Evolutionary conservation across 2,888 invertebrate genomes (phyloP), one percentile per base, ranked within the genome.

Genomic region (Oscheius myriophilus): DNA sequence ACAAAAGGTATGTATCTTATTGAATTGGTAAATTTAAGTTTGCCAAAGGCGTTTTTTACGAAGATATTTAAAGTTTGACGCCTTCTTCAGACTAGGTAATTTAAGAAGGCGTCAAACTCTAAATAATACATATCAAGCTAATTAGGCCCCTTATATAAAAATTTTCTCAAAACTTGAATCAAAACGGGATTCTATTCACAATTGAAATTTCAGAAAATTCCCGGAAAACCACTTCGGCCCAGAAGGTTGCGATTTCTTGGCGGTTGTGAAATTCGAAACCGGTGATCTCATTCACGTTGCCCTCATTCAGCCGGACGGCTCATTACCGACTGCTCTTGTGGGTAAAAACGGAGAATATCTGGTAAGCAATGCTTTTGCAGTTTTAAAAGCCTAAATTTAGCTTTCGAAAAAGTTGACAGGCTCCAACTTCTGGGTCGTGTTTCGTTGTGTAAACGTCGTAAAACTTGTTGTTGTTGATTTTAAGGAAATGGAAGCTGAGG

Each of bases 331-430:
- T 14, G 61, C 57, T 6, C 26, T 65, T 11, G 46, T 65, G 21
- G 65, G 65, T n/a, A 55, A 21, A 25, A 65, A 65, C 55, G 65
- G 65, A 54, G 57, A 65, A 45, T 45, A 45, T 26, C 18, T 49
- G 45, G 65, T 65, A 12, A 16, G 33, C 46, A 25, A 18, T 39
- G 6, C 16, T 53, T 18, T n/a, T 25, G 12, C 39, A n/a, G 9
- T 4, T 54, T 9, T 16, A 9, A 25, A 16, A 2, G 39, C 39
- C 9, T 42, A 25, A 7, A 45, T 65, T 65, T 42, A 63, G 63
- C 39, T 52, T n/a, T 63, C 63, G 16, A 63, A 63, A 52, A 63
- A 21, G 23, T 42, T 63, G 41, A 33, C 52, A n/a, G 49, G 52
- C 18, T 39, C 41, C 25, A 41, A 21, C 16, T 63, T 52, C 52